Conservation (phyloP, 2,113 vertebrate species). For the Oncorhynchus tshawytscha region DNA sequence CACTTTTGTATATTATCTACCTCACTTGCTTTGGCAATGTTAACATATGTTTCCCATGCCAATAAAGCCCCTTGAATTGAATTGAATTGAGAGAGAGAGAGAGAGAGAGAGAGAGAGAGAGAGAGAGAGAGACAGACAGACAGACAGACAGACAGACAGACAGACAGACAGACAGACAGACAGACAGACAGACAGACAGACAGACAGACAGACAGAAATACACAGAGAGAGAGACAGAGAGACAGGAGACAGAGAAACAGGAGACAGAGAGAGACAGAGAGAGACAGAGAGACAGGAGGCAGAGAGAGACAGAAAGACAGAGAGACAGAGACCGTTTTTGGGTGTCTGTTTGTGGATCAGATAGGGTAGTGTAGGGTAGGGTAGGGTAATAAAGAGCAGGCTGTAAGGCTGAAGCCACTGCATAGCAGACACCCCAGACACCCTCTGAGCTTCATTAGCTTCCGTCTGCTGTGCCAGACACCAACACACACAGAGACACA, state of each 20-base stretch:
- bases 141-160: background rate
- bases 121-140: background rate
- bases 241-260: background rate
- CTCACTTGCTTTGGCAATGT: too few relatives aligned
- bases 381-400: slow-evolving; percentile 10
- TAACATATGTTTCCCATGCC: too few relatives aligned
- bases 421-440: slow-evolving; percentile 26
- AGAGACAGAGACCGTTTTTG: too few relatives aligned
- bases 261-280: background rate
- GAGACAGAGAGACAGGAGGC: background rate
- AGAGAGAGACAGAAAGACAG: too few relatives aligned
- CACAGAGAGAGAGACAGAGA: background rate
- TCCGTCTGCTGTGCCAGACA: slow-evolving; percentile 50
- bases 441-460: slow-evolving; percentile 66
- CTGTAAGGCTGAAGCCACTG: slow-evolving; percentile 27
- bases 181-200: too few relatives aligned
- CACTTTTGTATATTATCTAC: too few relatives aligned
- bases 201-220: background rate
- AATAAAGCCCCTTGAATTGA: too few relatives aligned
- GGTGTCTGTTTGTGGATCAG: too few relatives aligned
- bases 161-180: background rate
- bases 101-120: too few relatives aligned
- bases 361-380: too few relatives aligned
- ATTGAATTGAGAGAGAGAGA: too few relatives aligned
- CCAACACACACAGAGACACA: background rate